Evolutionary conservation across 1,140 invertebrate species (phyloP), one percentile per base, ranked within the genome.

Genomic region (Drosophila biarmipes): DNA sequence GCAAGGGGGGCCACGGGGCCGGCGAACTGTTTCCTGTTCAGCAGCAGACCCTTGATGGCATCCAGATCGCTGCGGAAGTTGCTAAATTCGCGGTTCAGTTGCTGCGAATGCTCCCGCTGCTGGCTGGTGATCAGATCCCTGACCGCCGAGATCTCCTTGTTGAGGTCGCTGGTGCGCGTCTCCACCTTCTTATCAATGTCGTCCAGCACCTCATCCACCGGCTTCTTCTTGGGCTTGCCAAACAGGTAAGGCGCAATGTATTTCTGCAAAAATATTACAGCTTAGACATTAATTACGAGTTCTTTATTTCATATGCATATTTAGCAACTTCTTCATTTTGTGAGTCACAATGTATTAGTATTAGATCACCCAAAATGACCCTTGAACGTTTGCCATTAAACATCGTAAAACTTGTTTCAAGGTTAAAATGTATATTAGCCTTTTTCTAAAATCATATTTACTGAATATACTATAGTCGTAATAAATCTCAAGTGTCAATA

Each of bases 1-100:
- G 85, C 34, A 11, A 95, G 94, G 3, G 94, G 93, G 4, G 77
- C 66, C 15, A 90, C 68, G 6, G 94, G 92, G 0, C 93, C 92
- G 15, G 96, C 95, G 89, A 96, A 96, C 92, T 96, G 95, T 91
- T 96, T 96, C 74, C 95, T 95, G 82, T 95, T 96, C 24, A 97
- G 92, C 45, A 96, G 92, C 69, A 97, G 93, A 52, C 95, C 95
- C 92, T 96, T 97, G 35, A 97, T 94, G 74, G 95, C 96, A 68
- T 95, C 93, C 64, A 97, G 93, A 90, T 97, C 96, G 46, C 95
- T 93, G 86, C 96, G 96, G 62, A 97, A 93, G 63, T 95, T 94
- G 79, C 94, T 94, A 34, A 96, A 92, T 74, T 96, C 94, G 17
- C 94, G 56, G 91, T 92, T 90, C 34, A 95, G 78, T 61, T 93